Evolutionary conservation across 2,113 vertebrate genomes (phyloP).

Genomic region (Mobula hypostoma): DNA sequence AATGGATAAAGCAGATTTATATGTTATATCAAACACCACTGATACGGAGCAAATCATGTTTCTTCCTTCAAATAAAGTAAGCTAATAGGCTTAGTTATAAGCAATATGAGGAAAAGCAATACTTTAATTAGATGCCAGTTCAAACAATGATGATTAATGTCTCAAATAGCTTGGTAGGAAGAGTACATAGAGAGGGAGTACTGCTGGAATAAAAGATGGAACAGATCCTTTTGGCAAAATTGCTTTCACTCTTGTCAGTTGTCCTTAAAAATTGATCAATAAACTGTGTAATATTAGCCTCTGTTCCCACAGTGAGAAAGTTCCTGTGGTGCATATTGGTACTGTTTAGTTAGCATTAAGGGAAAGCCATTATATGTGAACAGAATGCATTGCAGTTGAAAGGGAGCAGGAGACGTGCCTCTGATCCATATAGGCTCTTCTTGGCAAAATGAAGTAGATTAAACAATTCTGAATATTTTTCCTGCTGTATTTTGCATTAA

Average conservation of each 20-base stretch:
- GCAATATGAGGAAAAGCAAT: background rate
- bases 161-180: background rate
- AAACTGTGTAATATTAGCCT: background rate
- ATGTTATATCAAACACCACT: background rate
- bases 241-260: background rate
- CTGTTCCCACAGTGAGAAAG: background rate
- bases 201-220: background rate
- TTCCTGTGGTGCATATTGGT: background rate
- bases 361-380: background rate
- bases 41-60: background rate
- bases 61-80: background rate
- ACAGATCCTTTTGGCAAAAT: background rate
- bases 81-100: background rate
- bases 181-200: background rate
- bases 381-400: background rate
- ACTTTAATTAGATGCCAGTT: background rate
- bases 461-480: background rate
- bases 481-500: background rate
- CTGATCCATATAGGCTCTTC: background rate
- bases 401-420: background rate
- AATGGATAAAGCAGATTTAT: background rate
- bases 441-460: background rate
- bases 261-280: constrained; percentile 12
- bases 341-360: background rate
- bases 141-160: background rate